These are phyloP conservation scores for Acutogordius australiensis DNA, from an alignment of 2,888 invertebrate genomes.

Conservation along the genomic window DNA sequence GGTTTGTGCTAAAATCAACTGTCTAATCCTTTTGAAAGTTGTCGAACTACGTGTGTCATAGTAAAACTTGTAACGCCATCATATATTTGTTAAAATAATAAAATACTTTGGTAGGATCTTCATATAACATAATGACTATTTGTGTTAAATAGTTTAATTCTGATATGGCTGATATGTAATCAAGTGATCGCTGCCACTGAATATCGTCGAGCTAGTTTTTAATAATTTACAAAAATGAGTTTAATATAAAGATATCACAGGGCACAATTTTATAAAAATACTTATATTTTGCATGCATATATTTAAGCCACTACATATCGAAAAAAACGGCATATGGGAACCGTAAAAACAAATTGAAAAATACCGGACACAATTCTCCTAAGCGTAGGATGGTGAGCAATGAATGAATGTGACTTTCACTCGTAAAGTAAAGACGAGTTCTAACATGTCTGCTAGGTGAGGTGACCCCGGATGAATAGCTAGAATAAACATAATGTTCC, in stretches of 20 bases:
- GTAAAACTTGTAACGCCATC: too few species aligned
- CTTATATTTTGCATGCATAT: neutral
- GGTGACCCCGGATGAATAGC: constrained; percentile 83
- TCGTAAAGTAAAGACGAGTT: constrained; percentile 92
- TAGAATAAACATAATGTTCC: constrained; percentile 19
- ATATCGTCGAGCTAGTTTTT: constrained; percentile 44
- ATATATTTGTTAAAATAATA: too few species aligned
- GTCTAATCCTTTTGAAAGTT: neutral
- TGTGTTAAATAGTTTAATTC: constrained; percentile 98
- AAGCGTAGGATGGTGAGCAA: constrained; percentile 70
- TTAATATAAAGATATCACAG: constrained; percentile 13
- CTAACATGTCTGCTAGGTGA: constrained; percentile 89
- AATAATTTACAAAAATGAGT: constrained; percentile 14
- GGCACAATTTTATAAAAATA: neutral
- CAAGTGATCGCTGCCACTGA: constrained; percentile 93
- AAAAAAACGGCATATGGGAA: too few species aligned
- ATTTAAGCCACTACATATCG: too few species aligned
- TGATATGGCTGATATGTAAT: constrained; percentile 81
- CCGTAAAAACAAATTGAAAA: too few species aligned
- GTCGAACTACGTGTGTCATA: too few species aligned
- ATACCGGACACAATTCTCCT: constrained; percentile 57
- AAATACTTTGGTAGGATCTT: constrained; percentile 81
- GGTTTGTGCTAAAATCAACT: neutral
- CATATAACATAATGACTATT: constrained; percentile 89
- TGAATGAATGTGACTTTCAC: constrained; percentile 94